Evolutionary conservation across 1,140 invertebrate genomes (phyloP).

Genomic region (Apis cerana): DNA sequence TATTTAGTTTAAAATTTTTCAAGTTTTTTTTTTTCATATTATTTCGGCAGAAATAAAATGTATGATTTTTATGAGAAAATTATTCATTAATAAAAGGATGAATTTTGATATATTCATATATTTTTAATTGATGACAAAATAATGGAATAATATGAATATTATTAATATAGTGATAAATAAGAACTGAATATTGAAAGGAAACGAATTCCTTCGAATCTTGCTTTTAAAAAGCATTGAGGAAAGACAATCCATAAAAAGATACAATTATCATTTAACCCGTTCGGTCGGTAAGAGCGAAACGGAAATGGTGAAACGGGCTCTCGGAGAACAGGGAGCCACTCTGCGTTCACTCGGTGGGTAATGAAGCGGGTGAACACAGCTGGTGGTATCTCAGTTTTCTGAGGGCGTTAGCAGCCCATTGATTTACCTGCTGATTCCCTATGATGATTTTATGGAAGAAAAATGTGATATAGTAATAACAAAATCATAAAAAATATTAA

Average conservation of each 20-base stretch:
- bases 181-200: too few relatives aligned
- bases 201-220: too few relatives aligned
- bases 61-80: background rate
- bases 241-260: background rate
- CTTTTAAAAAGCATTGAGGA: background rate
- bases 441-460: background rate
- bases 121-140: background rate
- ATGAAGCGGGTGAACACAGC: constrained; percentile 96
- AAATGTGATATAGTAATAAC: background rate
- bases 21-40: background rate
- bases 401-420: constrained; percentile 71
- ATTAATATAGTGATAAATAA: background rate
- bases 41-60: background rate
- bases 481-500: background rate
- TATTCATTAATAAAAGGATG: background rate
- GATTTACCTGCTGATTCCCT: constrained; percentile 37
- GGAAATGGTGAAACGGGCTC: constrained; percentile 62
- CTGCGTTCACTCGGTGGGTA: constrained; percentile 93
- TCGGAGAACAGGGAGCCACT: constrained; percentile 91
- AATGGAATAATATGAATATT: background rate
- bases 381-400: constrained; percentile 97
- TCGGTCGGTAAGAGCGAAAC: constrained; percentile 59
- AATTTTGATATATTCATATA: background rate
- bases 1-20: background rate
- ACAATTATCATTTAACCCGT: constrained; percentile 19